Evolutionary conservation across 2,113 vertebrate genomes (phyloP).

Genomic region (Naja naja): DNA sequence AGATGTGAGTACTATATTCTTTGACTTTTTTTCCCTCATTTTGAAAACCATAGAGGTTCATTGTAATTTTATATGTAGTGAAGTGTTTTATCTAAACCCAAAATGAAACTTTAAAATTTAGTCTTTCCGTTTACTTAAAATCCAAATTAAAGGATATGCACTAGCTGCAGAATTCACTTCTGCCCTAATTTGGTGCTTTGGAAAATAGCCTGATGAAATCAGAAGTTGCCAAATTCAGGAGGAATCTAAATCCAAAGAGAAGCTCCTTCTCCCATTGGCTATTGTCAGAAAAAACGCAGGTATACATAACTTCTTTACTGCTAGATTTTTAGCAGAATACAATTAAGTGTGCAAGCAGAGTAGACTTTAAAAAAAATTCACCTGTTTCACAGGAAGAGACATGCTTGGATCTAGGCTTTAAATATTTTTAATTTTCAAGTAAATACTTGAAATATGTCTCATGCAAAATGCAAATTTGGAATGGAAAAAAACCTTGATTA

Average conservation of each 20-base stretch:
- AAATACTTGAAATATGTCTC: background rate
- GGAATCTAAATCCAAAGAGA: background rate
- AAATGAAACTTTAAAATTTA: background rate
- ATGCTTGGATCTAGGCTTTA: background rate
- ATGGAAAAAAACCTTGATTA: background rate
- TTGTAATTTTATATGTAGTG: background rate
- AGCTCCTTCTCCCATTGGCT: background rate
- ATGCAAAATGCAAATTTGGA: background rate
- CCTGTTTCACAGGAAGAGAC: background rate
- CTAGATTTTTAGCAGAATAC: background rate
- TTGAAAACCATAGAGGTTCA: background rate
- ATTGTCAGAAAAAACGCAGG: background rate
- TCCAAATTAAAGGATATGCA: background rate
- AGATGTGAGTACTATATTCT: slow-evolving; percentile 78
- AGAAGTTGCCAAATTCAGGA: background rate
- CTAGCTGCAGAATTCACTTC: background rate
- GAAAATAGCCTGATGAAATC: background rate
- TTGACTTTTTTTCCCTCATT: slow-evolving; percentile 3
- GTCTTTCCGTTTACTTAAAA: background rate
- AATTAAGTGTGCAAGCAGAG: background rate
- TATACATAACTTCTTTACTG: background rate
- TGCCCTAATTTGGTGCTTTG: background rate
- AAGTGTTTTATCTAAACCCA: background rate
- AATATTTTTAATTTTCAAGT: background rate
- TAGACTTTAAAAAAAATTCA: background rate